Conservation (phyloP, 1,140 invertebrate species). For the Apis dorsata region DNA sequence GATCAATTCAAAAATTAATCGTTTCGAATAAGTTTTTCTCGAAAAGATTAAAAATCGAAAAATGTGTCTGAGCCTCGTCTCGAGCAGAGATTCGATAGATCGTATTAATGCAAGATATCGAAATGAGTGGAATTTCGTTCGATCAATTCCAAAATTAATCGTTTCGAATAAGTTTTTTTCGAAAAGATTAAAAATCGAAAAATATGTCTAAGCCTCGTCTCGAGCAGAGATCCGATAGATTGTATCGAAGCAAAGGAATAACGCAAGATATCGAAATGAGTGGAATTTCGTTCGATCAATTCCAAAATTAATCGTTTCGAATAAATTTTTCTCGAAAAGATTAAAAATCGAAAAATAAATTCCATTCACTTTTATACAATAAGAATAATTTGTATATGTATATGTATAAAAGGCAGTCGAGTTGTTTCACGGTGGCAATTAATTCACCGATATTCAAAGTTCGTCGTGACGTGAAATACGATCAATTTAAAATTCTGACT, state of each 20-base stretch:
- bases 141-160: too few species aligned
- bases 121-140: background rate
- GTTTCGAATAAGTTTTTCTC: too few species aligned
- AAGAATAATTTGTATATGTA: too few species aligned
- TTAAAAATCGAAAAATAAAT: too few species aligned
- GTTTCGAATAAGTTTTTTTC: too few species aligned
- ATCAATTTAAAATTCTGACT: conserved; percentile 23
- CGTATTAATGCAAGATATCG: background rate
- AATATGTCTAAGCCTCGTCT: background rate
- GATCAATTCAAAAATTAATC: too few species aligned
- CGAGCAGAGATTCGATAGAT: background rate
- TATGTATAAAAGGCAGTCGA: background rate
- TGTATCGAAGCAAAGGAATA: background rate
- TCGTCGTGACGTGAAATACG: background rate
- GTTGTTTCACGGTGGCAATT: background rate
- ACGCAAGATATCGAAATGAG: background rate
- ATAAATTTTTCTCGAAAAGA: too few species aligned
- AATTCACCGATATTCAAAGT: background rate
- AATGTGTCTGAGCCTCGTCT: too few species aligned
- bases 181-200: too few species aligned
- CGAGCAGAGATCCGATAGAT: background rate
- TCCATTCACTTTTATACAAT: too few species aligned
- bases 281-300: background rate
- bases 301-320: too few species aligned
- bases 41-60: too few species aligned